Evolutionary conservation across 2,113 vertebrate genomes (phyloP).

Genomic region (Anguilla rostrata): DNA sequence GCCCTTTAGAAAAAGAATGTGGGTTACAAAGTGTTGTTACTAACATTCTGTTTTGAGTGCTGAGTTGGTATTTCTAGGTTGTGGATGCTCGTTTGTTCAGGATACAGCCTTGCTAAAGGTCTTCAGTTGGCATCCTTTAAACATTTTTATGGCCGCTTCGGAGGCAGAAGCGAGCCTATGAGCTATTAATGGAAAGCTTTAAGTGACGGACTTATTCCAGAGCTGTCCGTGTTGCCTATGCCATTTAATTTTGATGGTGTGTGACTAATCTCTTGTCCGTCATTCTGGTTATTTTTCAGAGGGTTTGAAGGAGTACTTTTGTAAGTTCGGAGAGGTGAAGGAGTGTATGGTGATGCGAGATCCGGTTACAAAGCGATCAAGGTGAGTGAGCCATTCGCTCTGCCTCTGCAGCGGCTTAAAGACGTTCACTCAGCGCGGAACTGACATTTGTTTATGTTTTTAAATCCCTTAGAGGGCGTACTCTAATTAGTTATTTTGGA

Average conservation of each 20-base stretch:
- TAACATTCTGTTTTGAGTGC: background rate
- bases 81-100: background rate
- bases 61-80: background rate
- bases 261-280: background rate
- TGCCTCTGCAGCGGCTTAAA: slow-evolving; percentile 1
- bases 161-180: background rate
- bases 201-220: background rate
- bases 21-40: background rate
- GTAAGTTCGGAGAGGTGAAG: slow-evolving; percentile 98
- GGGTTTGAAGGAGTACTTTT: slow-evolving; percentile 98
- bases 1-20: background rate
- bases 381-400: slow-evolving; percentile 75
- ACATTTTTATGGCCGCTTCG: background rate
- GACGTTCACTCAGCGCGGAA: background rate
- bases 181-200: background rate
- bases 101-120: background rate
- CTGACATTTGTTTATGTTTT: background rate
- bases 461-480: slow-evolving; percentile 21
- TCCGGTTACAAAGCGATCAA: slow-evolving; percentile 98
- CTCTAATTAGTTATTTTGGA: background rate
- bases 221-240: background rate
- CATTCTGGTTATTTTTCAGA: slow-evolving; percentile 66
- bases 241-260: background rate
- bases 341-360: slow-evolving; percentile 99
- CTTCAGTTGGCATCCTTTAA: background rate